A percentile compares a stretch with the other conserved stretches of the same genome.
Conservation (phyloP, 2,888 invertebrate species). For the Argyra leucocephala region DNA sequence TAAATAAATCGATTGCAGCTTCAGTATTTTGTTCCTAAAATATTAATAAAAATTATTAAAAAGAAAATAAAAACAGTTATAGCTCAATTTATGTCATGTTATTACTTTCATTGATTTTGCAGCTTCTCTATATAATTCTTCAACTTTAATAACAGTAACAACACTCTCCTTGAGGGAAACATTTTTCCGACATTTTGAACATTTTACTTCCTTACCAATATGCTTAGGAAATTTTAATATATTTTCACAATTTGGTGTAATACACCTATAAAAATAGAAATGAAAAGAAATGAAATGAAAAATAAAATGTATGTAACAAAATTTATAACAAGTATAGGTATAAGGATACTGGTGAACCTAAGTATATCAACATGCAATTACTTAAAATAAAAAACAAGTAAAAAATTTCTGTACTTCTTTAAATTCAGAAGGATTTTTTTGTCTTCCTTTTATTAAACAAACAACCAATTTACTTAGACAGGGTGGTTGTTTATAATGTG, state of each 20-base stretch:
- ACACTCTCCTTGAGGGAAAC: constrained; percentile 45
- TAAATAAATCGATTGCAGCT: constrained; percentile 50
- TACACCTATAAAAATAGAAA: constrained; percentile 42
- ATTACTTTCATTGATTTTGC: constrained; percentile 36
- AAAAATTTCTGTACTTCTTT: too few species aligned
- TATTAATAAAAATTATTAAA: constrained; percentile 22
- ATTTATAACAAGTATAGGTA: not conserved
- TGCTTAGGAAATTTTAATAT: constrained; percentile 45
- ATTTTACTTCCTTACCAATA: constrained; percentile 43
- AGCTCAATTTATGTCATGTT: too few species aligned
- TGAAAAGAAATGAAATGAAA: not conserved
- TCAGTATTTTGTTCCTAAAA: constrained; percentile 49
- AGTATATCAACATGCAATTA: too few species aligned
- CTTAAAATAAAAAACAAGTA: too few species aligned
- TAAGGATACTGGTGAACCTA: not conserved
- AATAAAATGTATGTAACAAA: not conserved
- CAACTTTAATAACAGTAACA: constrained; percentile 43
- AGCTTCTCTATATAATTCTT: constrained; percentile 46
- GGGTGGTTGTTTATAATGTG: too few species aligned
- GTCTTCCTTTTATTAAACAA: too few species aligned
- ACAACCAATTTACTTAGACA: too few species aligned
- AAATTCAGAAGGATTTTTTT: too few species aligned
- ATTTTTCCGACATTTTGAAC: constrained; percentile 47
- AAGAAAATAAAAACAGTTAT: constrained; percentile 23
- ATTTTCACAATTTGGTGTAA: constrained; percentile 44